A percentile compares a stretch with the other conserved stretches of the same genome.
Conservation (phyloP, 2,888 invertebrate genomes). For the Ornithoptera priamus region DNA sequence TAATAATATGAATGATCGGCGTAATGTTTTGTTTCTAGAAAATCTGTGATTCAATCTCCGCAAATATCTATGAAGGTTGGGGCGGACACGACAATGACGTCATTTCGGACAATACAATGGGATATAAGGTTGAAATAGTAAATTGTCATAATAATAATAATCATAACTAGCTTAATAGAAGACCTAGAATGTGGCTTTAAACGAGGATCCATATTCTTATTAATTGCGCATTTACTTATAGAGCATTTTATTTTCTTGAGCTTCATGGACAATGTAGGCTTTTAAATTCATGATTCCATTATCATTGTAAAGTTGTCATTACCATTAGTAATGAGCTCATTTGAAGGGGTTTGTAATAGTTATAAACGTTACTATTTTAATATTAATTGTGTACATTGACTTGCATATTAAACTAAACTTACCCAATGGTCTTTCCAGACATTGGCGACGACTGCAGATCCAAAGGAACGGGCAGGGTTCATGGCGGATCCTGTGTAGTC, state of each 20-base stretch:
- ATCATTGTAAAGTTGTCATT: no score
- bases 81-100: constrained; percentile 75
- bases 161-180: not conserved
- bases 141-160: constrained; percentile 10
- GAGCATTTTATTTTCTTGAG: no score
- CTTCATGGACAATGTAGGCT: not conserved
- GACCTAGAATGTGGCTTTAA: not conserved
- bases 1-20: constrained; percentile 16
- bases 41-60: constrained; percentile 25
- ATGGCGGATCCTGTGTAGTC: constrained; percentile 93
- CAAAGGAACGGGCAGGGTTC: constrained; percentile 95
- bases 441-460: constrained; percentile 89
- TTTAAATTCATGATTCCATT: not conserved
- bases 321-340: no score
- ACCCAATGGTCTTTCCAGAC: constrained; percentile 92
- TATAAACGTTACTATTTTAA: no score
- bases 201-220: not conserved
- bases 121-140: constrained; percentile 84
- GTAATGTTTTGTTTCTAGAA: constrained; percentile 18
- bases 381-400: no score
- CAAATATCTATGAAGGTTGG: constrained; percentile 82
- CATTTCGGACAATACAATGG: constrained; percentile 58
- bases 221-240: no score
- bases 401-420: constrained; percentile 43
- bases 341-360: no score